Base-by-base conservation (phyloP, 1,140 invertebrate species). In the Heliconius hewitsoni region DNA sequence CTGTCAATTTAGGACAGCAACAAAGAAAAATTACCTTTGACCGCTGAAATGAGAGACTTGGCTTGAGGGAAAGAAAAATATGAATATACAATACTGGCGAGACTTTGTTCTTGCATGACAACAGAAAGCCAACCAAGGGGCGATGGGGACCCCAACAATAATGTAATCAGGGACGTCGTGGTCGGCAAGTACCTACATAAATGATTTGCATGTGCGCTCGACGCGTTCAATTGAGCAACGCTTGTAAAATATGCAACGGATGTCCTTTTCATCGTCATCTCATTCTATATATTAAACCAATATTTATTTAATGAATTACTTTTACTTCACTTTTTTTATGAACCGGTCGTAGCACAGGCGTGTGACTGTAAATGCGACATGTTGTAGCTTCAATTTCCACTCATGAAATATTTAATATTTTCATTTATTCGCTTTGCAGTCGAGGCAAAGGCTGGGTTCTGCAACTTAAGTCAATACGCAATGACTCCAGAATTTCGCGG, bases 11-110 rank as follows among this genome's bases (percentile, higher is more conserved):
- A 75, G 78, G 66, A 71, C 66, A 75, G 78, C n/a, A 11, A 78
- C 71, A 75, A 79, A 74, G 78, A 75, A 81, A 81, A 81, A 81
- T 81, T 77, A 81, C 76, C 72, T 77, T 81, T 76, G 79, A 72
- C 75, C 52, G 71, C n/a, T 30, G 71, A 77, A 79, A 80, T 80
- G 79, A 80, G 74, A 76, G 74, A 80, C 75, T 80, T 74, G 74
- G 55, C 79, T 50, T 74, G 50, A 73, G 39, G 30, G 8, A 23
- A 66, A 55, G 74, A 37, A 70, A 55, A 66, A 74, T 50, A 75
- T 72, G 46, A 72, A 78, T 42, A 73, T 52, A 74, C n/a, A 60
- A 73, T 39, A 50, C 50, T 8, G 70, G 23, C 34, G 71, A 50
- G 57, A 72, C 73, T 75, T 76, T 80, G 72, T 82, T 82, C 70